Evolutionary conservation across 2,888 invertebrate genomes (phyloP).

Genomic region (Drosophila multiciliata): DNA sequence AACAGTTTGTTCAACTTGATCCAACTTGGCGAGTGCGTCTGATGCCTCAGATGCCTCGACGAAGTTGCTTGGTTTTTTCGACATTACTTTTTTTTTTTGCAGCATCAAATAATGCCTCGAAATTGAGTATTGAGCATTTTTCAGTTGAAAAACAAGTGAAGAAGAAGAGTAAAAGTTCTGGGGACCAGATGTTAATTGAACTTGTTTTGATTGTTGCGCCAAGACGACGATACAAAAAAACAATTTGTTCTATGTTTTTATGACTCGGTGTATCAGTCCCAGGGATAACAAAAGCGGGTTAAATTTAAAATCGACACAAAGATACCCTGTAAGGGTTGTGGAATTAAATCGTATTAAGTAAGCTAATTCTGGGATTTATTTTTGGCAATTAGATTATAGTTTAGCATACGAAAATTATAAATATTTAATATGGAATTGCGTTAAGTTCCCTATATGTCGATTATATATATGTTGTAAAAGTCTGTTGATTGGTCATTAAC

Average conservation of each 20-base stretch:
- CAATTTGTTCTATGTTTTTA: constrained; percentile 35
- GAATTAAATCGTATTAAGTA: not conserved
- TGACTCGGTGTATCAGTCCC: not conserved
- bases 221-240: constrained; percentile 10
- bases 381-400: not conserved
- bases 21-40: constrained; percentile 17
- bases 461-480: no score
- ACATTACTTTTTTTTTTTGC: not conserved
- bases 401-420: not conserved
- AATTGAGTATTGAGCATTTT: constrained; percentile 20
- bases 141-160: constrained; percentile 3
- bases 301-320: not conserved
- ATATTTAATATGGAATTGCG: not conserved
- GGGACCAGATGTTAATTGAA: constrained; percentile 35
- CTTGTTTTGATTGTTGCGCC: constrained; percentile 48
- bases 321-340: not conserved
- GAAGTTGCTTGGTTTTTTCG: constrained; percentile 12
- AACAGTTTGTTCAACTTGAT: constrained; percentile 37
- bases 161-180: constrained; percentile 11
- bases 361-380: not conserved
- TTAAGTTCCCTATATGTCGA: not conserved
- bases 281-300: not conserved
- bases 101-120: constrained; percentile 20
- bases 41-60: constrained; percentile 12
- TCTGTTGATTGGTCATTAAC: not conserved